Base-by-base conservation (phyloP, 2,797 vertebrate species). In the Pipistrellus nathusii region DNA sequence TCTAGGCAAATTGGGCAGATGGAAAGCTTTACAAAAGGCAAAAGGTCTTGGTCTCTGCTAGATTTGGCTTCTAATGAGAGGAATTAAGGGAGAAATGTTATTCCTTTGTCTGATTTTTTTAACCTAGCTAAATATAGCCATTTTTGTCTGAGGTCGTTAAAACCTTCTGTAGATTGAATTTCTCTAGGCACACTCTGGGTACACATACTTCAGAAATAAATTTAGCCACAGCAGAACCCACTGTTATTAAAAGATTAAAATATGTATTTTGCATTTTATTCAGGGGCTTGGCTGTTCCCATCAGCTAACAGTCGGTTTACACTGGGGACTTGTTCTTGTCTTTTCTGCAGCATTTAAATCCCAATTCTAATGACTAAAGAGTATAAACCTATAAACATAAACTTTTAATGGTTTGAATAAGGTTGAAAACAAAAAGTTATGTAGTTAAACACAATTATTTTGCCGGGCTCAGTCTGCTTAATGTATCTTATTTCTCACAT, bases 361-460 rank as follows among this genome's bases (percentile, higher is more conserved):
- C 48, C 44, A 92, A 17, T 64, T 5, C 32, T 51, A 75, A 30
- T 71, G 62, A 82, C 68, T 44, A 90, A 76, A 97, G 2, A 13
- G 17, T 88, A 92, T 57, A 91, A 92, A 86, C 51, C 66, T 92
- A 82, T 69, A 53, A 93, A 91, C 7, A 57, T 25, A 1, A 17
- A 72, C 62, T 90, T 96, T 97, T 95, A 93, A 96, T 94, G 51
- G n/a, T 46, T 94, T 82, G 15, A 82, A 51, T 23, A 93, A 53
- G 94, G 64, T 27, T 81, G 15, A 80, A 3, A 9, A 4, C 4
- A 62, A 75, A 18, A 93, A 2, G 3, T 94, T 73, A 68, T 92
- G 2, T 25, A 93, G 85, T 88, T 93, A 95, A 96, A 92, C 44
- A 62, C 69, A 68, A 88, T 72, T 88, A 76, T 95, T 88, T 76